phyloP scores from a whole-genome alignment of 2,797 vertebrate species.

The Urophycis tenuis region DNA sequence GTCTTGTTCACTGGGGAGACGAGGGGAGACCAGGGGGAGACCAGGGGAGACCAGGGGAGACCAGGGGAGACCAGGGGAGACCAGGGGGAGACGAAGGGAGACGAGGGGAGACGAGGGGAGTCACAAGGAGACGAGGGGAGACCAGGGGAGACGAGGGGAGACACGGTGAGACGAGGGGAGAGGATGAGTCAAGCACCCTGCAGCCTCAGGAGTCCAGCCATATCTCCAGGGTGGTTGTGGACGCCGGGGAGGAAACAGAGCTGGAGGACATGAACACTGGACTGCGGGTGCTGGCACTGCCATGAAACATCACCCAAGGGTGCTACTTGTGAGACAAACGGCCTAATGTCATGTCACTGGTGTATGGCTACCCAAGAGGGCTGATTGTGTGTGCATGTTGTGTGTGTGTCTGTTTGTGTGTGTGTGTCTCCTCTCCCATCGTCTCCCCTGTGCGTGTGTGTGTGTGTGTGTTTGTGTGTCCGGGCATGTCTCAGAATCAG shows the following conservation, averaged over 20 bases:
- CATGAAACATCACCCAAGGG: neutral
- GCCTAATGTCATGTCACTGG: neutral
- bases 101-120: neutral
- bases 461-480: neutral
- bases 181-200: neutral
- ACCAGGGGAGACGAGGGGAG: no score
- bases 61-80: neutral
- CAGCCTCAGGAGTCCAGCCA: neutral
- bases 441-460: neutral
- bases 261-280: neutral
- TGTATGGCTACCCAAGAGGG: neutral
- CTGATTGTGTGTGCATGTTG: neutral
- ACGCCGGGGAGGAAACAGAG: neutral
- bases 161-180: neutral
- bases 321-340: neutral
- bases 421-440: no score
- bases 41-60: neutral
- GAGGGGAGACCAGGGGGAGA: no score
- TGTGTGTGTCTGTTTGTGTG: no score
- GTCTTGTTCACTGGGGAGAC: constrained; percentile 60
- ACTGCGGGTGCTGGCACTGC: neutral
- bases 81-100: no score
- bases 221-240: constrained; percentile 1
- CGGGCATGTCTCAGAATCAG: neutral
- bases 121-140: neutral